Conservation (phyloP, 2,113 vertebrate species). For the Anarrhichthys ocellatus region DNA sequence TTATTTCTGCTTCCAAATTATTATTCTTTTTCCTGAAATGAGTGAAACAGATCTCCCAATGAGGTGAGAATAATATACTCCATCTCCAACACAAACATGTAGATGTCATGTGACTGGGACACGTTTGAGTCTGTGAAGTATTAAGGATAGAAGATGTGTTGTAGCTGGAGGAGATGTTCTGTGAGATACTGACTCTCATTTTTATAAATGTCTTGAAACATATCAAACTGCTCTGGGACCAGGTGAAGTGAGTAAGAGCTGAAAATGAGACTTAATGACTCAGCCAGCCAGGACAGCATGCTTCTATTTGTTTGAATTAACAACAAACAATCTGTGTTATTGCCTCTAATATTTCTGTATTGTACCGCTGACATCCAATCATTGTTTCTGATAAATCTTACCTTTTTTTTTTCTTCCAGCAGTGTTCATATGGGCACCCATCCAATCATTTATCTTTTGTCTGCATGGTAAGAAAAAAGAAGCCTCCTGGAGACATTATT, state of each 20-base stretch:
- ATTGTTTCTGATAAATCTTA: constrained; percentile 71
- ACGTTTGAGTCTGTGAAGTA: too few species aligned
- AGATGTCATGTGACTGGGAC: too few species aligned
- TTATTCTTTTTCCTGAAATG: not conserved
- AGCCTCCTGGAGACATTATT: constrained; percentile 77
- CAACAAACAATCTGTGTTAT: constrained; percentile 3
- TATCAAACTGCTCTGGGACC: not conserved
- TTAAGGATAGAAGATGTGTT: too few species aligned
- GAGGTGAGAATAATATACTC: not conserved
- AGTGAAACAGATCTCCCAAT: not conserved
- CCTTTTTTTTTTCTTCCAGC: constrained; percentile 49
- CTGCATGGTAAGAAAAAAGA: constrained; percentile 44
- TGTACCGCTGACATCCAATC: constrained; percentile 51
- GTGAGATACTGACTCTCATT: not conserved
- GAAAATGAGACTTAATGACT: not conserved
- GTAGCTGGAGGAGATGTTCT: not conserved
- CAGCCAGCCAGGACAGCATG: not conserved
- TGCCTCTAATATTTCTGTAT: constrained; percentile 25
- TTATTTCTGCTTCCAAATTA: not conserved
- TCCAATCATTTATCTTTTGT: constrained; percentile 79
- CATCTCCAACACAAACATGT: not conserved
- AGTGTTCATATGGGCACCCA: constrained; percentile 41
- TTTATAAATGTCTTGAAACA: not conserved
- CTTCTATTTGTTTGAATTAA: constrained; percentile 3
- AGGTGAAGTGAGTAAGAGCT: not conserved